These are phyloP conservation scores for Hydrozoanthus gracilis DNA, from an alignment of 92 coral and sea anemone species.

Conservation along the genomic window DNA sequence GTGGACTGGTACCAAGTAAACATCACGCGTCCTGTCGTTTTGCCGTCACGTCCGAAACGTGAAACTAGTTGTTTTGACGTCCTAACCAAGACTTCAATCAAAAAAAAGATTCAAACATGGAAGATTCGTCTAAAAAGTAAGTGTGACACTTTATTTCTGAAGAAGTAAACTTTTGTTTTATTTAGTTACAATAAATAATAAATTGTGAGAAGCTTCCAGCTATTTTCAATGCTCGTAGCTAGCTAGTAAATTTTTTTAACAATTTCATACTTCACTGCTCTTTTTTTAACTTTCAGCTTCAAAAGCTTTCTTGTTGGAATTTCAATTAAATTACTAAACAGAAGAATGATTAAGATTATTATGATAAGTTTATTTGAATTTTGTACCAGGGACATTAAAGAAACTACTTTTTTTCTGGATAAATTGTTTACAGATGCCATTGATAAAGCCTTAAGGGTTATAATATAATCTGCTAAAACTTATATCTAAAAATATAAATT, in stretches of 20 bases:
- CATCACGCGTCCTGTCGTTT: too few relatives aligned
- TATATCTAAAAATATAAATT: too few relatives aligned
- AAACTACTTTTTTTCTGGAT: background rate
- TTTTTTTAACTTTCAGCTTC: background rate
- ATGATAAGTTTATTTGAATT: background rate
- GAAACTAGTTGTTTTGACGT: background rate
- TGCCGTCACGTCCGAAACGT: background rate
- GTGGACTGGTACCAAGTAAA: too few relatives aligned
- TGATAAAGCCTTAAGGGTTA: too few relatives aligned
- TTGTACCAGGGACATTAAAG: background rate
- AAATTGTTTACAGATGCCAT: background rate
- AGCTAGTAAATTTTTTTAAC: background rate
- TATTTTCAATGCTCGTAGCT: background rate
- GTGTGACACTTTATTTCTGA: background rate
- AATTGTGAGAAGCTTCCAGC: background rate
- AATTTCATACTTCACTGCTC: background rate
- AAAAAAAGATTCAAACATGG: too few relatives aligned
- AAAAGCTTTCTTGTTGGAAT: too few relatives aligned
- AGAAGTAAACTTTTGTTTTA: background rate
- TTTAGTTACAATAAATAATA: background rate
- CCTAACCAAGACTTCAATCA: too few relatives aligned
- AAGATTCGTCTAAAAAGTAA: background rate
- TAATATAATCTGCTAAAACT: too few relatives aligned
- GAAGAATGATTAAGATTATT: too few relatives aligned
- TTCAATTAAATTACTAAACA: too few relatives aligned